Base-by-base conservation (phyloP, 2,797 vertebrate genomes). In the Protonibea diacanthus region DNA sequence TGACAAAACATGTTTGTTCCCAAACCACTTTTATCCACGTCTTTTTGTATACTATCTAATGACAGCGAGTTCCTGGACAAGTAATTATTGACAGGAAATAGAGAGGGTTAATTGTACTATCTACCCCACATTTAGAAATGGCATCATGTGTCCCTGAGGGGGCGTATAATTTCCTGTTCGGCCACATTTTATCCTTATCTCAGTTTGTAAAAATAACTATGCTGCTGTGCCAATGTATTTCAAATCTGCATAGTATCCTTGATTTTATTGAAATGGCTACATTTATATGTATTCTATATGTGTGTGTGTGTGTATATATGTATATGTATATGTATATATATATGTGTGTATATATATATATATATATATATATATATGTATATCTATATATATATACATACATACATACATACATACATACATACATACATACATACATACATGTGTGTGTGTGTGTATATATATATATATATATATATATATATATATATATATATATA, bases 21-120 rank as follows among this genome's bases (percentile, higher is more conserved):
- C 60, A 3, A 18, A 48, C 25, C 55, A 17, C 0, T 20, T 60
- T 53, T 18, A 58, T 3, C n/a, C 7, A 23, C 5, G 0, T 1
- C 13, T 56, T 0, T 45, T 60, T 44, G 21, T 71, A 3, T 68
- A 27, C 1, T 60, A 17, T 74, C 44, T 74, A 55, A 75, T 73
- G 53, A 55, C 51, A 29, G 38, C 49, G 53, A 69, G 51, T 86
- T 88, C 69, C 85, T 78, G 68, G 55, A 80, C 29, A 51, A 64
- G 48, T n/a, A 17, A 65, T 88, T 84, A 82, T 74, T 80, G 67
- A 25, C 84, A 85, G 90, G 84, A 93, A 86, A 67, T 82, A 11
- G 57, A 75, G 58, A 51, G 13, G 38, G n/a, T 49, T 81, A 67
- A 76, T 83, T 86, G 61, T 74, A 55, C 21, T 56, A 74, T 88